Base-by-base conservation (phyloP, 2,113 vertebrate genomes). In the Phalacrocorax aristotelis region DNA sequence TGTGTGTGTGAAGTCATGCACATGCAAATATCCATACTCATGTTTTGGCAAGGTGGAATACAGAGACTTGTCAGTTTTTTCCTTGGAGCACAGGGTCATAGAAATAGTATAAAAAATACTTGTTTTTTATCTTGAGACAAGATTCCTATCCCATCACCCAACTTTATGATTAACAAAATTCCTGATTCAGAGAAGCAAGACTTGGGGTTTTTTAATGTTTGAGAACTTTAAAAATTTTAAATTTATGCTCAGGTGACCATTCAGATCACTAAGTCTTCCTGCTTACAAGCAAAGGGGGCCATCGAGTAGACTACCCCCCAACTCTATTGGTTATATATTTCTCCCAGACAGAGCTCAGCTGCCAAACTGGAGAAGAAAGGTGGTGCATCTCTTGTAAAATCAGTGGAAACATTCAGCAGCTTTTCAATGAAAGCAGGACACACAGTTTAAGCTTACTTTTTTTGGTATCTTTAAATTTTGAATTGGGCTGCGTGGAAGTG, bases 1-100 rank as follows among this genome's bases (percentile, higher is more conserved):
- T 15, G 5, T 32, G 13, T 4, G 2, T 25, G 8, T n/a, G 25
- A 0, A 1, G 18, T 83, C 26, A 79, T 25, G 9, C 49, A 52
- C 6, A 51, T 40, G 15, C 7, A 54, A 81, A 49, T 58, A 70
- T 54, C 19, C 44, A 68, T 32, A 17, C 4, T 57, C 6, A 22
- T 30, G 18, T 4, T 30, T 11, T 42, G 10, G 34, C 3, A 74
- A 48, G 10, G 38, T 36, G 11, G 25, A 75, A 80, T 51, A 58
- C 4, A 64, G 15, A 74, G 17, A 66, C 10, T 29, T 68, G 5
- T 25, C 8, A 11, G 1, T 6, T 36, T 65, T 70, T 46, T 54
- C 49, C 10, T 46, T 57, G 13, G 17, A 68, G 20, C 51, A 77
- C 10, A 60, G 4, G 27, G 10, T 49, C 18, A 60, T 60, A 76